Base-by-base conservation (phyloP, 2,113 vertebrate genomes). In the Spea bombifrons region DNA sequence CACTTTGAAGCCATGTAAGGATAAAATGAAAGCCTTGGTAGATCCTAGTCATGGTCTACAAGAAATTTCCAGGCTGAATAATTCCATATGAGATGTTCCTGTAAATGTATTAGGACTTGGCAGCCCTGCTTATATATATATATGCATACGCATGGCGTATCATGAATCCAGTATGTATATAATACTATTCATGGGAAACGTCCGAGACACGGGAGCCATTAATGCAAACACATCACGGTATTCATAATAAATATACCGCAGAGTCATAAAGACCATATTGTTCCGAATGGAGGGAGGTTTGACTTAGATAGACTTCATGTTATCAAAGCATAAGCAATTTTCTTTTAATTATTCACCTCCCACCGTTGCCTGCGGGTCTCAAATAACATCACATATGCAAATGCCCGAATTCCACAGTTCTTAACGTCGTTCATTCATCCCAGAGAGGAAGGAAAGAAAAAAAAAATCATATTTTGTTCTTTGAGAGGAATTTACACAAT, bases 361-460 rank as follows among this genome's bases (percentile, higher is more conserved):
- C 16, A 43, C 49, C 5, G 10, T 59, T 59, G 8, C 49, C 49
- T 53, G 3, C 49, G 10, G n/a, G 67, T 49, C 15, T 50, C 67
- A 53, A 9, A 71, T 52, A 71, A 71, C 69, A 71, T 71, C 47
- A n/a, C 17, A 71, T 71, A 55, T 71, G 69, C 69, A 53, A 71
- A 71, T 71, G 5, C 10, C 5, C 1, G 50, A 43, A 53, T 55
- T 71, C 17, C 8, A 4, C 16, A 16, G 6, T 53, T 52, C 50
- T 71, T 30, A 71, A 71, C 16, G 8, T 17, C 17, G 53, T 71
- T 17, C 17, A 71, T 71, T 71, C 50, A 71, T 50, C 16, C 50
- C 9, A 16, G n/a, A 71, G 8, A 50, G 68, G 47, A 49, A 55
- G 30, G 30, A 30, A 30, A 30, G 30, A 43, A 55, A 43, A 71